phyloP scores from a whole-genome alignment of 2,113 vertebrate species.

The Anser brachyrhynchus region DNA sequence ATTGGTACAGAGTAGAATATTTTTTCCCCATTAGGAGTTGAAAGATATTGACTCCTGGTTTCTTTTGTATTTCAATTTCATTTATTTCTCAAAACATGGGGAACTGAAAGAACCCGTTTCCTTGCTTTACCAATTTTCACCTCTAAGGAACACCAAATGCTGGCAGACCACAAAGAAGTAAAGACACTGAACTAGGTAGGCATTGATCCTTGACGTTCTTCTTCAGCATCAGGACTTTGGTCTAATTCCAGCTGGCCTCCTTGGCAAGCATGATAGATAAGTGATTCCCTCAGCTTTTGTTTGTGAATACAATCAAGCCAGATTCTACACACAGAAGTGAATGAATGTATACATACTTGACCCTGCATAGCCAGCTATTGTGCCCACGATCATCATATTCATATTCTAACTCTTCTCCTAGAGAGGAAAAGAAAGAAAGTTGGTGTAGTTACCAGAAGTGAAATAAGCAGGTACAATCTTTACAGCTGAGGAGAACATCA shows the following conservation, averaged over 20 bases:
- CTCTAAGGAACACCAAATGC: not conserved
- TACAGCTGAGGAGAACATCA: not conserved
- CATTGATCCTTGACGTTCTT: not conserved
- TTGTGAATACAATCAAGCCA: not conserved
- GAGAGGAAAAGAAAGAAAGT: slow-evolving; percentile 2
- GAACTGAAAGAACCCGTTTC: not conserved
- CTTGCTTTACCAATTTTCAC: not conserved
- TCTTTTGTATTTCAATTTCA: not conserved
- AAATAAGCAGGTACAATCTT: not conserved
- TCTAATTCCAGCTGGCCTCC: not conserved
- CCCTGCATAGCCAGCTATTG: slow-evolving; percentile 93
- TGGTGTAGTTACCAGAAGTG: not conserved
- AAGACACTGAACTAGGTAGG: not conserved
- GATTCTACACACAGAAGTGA: not conserved
- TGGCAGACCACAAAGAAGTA: not conserved
- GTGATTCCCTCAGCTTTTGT: not conserved
- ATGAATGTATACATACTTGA: slow-evolving; percentile 82
- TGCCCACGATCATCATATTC: slow-evolving; percentile 94
- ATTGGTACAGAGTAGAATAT: not conserved
- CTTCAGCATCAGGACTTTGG: not conserved
- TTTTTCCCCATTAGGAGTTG: not conserved
- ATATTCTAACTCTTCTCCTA: slow-evolving; percentile 96
- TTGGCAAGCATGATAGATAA: not conserved
- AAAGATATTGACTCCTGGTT: not conserved
- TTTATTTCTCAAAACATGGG: not conserved